These are phyloP conservation scores for Heliconius erato DNA, from an alignment of 2,888 invertebrate species.

Conservation along the genomic window DNA sequence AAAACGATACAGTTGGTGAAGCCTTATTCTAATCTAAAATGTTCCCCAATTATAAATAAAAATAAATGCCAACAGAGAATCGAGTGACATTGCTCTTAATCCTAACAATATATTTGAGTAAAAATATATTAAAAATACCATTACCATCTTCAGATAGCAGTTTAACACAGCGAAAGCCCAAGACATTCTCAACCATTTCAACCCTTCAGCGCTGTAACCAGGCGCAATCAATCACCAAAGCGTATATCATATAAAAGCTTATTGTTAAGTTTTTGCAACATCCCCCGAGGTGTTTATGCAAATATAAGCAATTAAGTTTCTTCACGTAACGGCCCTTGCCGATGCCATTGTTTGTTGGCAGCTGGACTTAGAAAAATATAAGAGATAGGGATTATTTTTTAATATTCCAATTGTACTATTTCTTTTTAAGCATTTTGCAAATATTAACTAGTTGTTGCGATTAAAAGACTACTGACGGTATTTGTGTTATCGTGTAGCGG, in stretches of 20 bases:
- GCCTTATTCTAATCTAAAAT: background rate
- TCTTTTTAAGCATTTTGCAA: slow-evolving; percentile 28
- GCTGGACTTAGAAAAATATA: slow-evolving; percentile 65
- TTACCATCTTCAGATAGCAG: background rate
- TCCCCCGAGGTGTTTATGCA: slow-evolving; percentile 73
- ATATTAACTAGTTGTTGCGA: background rate
- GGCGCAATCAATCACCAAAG: slow-evolving; percentile 68
- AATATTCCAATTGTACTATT: slow-evolving; percentile 17
- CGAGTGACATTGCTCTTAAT: background rate
- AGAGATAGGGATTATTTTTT: slow-evolving; percentile 37
- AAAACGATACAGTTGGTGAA: background rate
- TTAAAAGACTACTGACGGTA: background rate
- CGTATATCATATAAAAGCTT: slow-evolving; percentile 55
- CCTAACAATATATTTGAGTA: background rate
- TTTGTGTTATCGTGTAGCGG: background rate
- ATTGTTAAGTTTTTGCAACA: slow-evolving; percentile 58
- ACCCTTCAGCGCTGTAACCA: slow-evolving; percentile 55
- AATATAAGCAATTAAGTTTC: slow-evolving; percentile 77
- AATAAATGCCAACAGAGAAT: background rate
- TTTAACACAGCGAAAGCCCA: background rate
- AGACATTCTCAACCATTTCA: slow-evolving; percentile 19
- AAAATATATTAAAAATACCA: background rate
- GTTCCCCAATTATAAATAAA: background rate
- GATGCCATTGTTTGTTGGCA: slow-evolving; percentile 69
- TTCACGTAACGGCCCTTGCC: slow-evolving; percentile 71